Evolutionary conservation across 1,140 invertebrate species (phyloP), one percentile per base, ranked within the genome.

Genomic region (Caenorhabditis remanei): DNA sequence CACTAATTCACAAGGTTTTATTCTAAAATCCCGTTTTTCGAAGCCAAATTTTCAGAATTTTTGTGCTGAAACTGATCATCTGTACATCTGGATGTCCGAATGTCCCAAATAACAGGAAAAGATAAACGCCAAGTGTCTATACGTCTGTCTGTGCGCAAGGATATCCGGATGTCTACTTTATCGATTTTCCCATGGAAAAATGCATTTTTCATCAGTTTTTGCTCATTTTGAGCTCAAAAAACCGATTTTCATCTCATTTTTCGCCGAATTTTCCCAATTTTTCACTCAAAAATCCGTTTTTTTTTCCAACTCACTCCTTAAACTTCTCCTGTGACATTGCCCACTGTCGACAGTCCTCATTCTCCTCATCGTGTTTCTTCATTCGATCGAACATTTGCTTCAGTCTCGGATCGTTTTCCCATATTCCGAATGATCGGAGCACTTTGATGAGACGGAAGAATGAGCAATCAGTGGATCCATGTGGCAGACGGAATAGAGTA

Each of bases 301-400:
- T 48, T 32, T 14, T 14, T 13, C 21, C 8, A 87, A 88, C 84
- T 63, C 65, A 92, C 92, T 91, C 89, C 86, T 88, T 91, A 84
- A 92, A 92, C 82, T 91, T 88, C 61, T 90, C 87, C 63, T 90
- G 82, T 16, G 55, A 87, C n/a, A 90, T 56, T 4, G 84, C 85
- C 48, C 79, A 82, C 6, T 89, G 71, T 43, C 88, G 58, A 11
- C 85, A 63, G n/a, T 92, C 91, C 32, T 92, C 90, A 41, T 89
- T 89, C 75, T 79, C 63, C 16, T 88, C 83, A n/a, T 92, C 92
- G 55, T 82, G 87, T 32, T 91, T 86, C 24, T 87, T 86, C 48
- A 92, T 90, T 61, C 90, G 89, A 8, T 90, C 90, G 89, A 92
- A 91, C 21, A 88, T 92, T 41, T 50, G 50, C 56, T 53, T 75